A percentile compares a stretch with the other conserved stretches of the same genome.
phyloP scores from a whole-genome alignment of 2,797 vertebrate species.

The Danio jaintianensis region DNA sequence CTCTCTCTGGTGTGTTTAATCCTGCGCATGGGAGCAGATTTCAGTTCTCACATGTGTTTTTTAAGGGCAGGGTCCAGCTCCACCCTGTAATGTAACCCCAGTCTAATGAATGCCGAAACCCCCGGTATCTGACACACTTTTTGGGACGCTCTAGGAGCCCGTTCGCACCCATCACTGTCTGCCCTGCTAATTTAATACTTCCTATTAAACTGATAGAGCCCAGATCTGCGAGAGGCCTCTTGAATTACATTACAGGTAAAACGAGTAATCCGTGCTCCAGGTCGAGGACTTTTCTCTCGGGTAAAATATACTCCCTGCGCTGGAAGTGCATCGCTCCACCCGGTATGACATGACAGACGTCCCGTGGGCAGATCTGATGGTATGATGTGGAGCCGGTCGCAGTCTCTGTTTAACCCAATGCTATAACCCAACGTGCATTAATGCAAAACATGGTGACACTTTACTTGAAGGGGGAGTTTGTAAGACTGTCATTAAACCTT shows the following conservation, averaged over 20 bases:
- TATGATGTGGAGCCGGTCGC: constrained; percentile 37
- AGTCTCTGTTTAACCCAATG: constrained; percentile 42
- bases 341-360: constrained; percentile 6
- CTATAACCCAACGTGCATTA: not conserved
- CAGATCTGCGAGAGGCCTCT: constrained; percentile 75
- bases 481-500: too few species aligned
- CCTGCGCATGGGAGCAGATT: constrained; percentile 71
- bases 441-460: not conserved
- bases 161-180: constrained; percentile 55
- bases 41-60: constrained; percentile 78
- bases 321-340: constrained; percentile 33
- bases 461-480: too few species aligned
- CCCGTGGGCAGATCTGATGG: constrained; percentile 17
- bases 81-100: constrained; percentile 72
- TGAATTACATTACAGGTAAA: constrained; percentile 81
- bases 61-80: constrained; percentile 69
- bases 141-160: constrained; percentile 62
- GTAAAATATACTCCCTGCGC: constrained; percentile 50
- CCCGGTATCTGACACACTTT: constrained; percentile 70
- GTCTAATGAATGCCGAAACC: constrained; percentile 66
- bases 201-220: constrained; percentile 57
- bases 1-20: constrained; percentile 57
- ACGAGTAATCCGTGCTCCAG: constrained; percentile 75
- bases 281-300: constrained; percentile 60
- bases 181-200: constrained; percentile 69